phyloP scores from a whole-genome alignment of 2,113 vertebrate genomes.

The Uria aalge region DNA sequence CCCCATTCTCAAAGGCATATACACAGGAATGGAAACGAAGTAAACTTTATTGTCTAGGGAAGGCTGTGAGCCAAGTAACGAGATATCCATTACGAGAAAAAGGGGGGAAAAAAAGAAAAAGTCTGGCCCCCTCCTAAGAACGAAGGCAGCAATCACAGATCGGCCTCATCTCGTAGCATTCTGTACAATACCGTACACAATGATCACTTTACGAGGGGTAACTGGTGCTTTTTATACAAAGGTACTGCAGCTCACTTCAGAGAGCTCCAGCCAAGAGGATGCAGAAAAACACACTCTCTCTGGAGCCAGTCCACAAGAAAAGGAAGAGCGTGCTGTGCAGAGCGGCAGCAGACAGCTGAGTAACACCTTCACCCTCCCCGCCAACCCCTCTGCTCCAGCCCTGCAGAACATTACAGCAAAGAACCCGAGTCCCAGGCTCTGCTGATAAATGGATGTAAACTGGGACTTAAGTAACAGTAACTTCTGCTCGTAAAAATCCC shows the following conservation, averaged over 20 bases:
- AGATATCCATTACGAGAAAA: background rate
- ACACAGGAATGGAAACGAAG: background rate
- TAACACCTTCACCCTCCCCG: background rate
- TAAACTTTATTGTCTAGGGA: background rate
- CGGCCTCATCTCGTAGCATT: accelerated
- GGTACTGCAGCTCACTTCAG: background rate
- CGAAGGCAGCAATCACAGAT: background rate
- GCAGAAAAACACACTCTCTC: background rate
- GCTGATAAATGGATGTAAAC: background rate
- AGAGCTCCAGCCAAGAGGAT: background rate
- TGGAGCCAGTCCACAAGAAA: background rate
- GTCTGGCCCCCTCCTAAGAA: background rate
- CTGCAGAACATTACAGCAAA: background rate
- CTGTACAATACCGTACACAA: background rate
- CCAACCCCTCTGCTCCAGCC: background rate
- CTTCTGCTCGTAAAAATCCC: background rate
- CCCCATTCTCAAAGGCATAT: background rate
- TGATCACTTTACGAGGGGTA: background rate
- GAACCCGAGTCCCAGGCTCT: background rate
- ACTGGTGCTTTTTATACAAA: background rate
- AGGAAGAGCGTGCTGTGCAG: background rate
- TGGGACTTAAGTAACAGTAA: background rate
- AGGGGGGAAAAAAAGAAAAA: background rate
- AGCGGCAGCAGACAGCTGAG: background rate
- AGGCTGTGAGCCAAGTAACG: background rate